Conservation (phyloP, 64 coral and sea anemone genomes). For the Pocillopora verrucosa region DNA sequence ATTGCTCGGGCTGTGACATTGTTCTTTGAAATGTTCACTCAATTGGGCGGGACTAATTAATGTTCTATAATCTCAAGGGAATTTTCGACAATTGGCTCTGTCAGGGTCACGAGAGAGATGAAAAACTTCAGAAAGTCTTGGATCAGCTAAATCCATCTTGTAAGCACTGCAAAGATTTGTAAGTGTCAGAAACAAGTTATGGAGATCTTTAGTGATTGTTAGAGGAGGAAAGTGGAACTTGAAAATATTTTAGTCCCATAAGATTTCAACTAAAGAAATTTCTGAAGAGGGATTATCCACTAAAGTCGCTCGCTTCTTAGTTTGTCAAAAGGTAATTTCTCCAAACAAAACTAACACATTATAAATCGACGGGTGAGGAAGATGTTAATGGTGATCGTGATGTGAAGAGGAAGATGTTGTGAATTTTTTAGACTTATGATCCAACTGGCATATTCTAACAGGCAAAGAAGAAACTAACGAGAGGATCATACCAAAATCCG, state of each 20-base stretch:
- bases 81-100: neutral
- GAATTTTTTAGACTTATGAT: neutral
- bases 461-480: constrained; percentile 3
- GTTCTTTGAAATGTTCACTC: neutral
- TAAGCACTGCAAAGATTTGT: neutral
- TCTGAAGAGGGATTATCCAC: too few relatives aligned
- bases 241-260: too few relatives aligned
- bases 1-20: neutral
- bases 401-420: too few relatives aligned
- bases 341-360: too few relatives aligned
- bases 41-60: constrained; percentile 8
- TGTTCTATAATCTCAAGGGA: neutral
- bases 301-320: too few relatives aligned
- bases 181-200: neutral
- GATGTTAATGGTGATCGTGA: too few relatives aligned
- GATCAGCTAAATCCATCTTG: neutral
- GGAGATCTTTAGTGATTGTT: too few relatives aligned
- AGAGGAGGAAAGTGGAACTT: too few relatives aligned
- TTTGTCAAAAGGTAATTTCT: too few relatives aligned
- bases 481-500: constrained; percentile 2
- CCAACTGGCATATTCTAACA: neutral
- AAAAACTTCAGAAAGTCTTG: neutral
- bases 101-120: neutral
- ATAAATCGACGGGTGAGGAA: too few relatives aligned
- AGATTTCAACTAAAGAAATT: too few relatives aligned